Conservation (phyloP, 2,797 vertebrate species). For the Sylvia borin region DNA sequence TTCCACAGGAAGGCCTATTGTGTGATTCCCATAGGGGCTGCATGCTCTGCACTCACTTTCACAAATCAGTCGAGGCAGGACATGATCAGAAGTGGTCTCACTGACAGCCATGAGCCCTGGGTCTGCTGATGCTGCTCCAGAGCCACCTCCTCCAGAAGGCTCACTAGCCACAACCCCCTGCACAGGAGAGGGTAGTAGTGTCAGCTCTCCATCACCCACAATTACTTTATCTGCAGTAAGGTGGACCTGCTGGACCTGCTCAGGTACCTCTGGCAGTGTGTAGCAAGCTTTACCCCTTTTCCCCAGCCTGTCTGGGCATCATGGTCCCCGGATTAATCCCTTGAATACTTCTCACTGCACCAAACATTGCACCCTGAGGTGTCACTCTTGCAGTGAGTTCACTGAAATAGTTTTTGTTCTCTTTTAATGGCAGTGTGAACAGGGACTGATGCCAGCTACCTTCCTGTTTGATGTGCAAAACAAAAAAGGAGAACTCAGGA, state of each 20-base stretch:
- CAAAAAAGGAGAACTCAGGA: background rate
- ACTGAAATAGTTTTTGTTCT: background rate
- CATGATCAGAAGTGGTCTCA: fast-evolving
- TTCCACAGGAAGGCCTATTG: background rate
- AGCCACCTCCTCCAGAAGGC: background rate
- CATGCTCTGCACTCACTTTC: background rate
- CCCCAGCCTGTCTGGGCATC: background rate
- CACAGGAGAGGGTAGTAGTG: background rate
- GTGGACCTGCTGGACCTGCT: background rate
- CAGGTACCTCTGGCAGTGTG: background rate
- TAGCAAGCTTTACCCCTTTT: background rate
- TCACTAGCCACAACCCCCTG: background rate
- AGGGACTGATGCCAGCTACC: background rate
- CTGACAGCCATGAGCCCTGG: fast-evolving
- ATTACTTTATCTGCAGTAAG: background rate
- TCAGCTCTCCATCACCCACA: background rate
- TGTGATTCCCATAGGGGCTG: background rate
- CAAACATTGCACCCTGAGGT: background rate
- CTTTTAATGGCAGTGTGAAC: background rate
- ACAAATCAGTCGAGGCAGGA: background rate
- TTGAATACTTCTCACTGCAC: background rate
- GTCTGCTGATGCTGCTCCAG: background rate
- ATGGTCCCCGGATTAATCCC: background rate
- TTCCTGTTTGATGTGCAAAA: background rate
- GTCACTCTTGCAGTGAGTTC: background rate